A percentile compares a stretch with the other conserved stretches of the same genome.
Evolutionary conservation across 2,888 invertebrate genomes (phyloP).

Genomic region (Stegana nigrithorax): DNA sequence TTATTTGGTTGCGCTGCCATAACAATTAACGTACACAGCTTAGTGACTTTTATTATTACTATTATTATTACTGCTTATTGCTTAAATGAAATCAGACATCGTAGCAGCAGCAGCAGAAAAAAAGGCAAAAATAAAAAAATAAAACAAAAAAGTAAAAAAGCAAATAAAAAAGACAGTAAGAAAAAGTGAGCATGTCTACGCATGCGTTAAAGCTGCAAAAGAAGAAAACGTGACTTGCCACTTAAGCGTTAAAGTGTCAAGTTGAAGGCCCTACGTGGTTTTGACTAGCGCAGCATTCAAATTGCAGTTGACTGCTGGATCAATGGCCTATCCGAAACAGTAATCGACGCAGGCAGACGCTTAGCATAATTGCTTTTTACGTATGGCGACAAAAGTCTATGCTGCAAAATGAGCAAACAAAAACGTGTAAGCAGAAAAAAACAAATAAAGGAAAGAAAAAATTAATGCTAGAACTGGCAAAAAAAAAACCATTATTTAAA

Average conservation of each 20-base stretch:
- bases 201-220: background rate
- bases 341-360: background rate
- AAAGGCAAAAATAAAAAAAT: too few species aligned
- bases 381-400: background rate
- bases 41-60: background rate
- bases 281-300: background rate
- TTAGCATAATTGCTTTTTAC: conserved; percentile 18
- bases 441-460: too few species aligned
- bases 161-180: too few species aligned
- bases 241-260: conserved; percentile 44
- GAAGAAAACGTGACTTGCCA: conserved; percentile 47
- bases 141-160: background rate
- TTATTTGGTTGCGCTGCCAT: too few species aligned
- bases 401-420: too few species aligned
- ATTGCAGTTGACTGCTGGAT: background rate
- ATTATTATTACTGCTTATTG: background rate
- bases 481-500: too few species aligned
- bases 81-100: too few species aligned
- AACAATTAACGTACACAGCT: too few species aligned
- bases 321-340: background rate
- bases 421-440: too few species aligned
- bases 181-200: background rate
- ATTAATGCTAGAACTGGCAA: too few species aligned
- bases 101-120: too few species aligned
- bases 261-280: conserved; percentile 47